Evolutionary conservation across 1,140 invertebrate genomes (phyloP).

Genomic region (Pissodes strobi): DNA sequence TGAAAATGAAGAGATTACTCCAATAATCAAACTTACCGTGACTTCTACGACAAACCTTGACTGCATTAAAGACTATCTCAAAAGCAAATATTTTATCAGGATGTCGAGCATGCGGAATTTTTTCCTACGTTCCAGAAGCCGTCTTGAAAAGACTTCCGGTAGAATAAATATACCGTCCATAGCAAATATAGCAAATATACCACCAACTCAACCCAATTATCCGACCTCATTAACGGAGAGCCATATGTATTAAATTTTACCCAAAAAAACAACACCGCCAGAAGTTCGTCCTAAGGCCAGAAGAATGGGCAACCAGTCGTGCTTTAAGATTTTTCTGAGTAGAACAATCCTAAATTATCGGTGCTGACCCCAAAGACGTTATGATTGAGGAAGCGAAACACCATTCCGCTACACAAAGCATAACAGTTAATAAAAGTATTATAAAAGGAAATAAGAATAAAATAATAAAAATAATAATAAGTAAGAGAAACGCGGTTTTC

Average conservation of each 20-base stretch:
- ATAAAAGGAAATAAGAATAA: too few species aligned
- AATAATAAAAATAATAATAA: too few species aligned
- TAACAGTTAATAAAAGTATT: too few species aligned
- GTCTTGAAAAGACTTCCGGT: neutral
- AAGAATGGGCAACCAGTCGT: neutral
- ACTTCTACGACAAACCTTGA: neutral
- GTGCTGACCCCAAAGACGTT: too few species aligned
- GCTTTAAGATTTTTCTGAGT: neutral
- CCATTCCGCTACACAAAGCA: too few species aligned
- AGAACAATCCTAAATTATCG: neutral
- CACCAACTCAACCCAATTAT: neutral
- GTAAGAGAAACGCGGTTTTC: too few species aligned
- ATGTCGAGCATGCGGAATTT: neutral
- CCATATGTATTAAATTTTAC: neutral
- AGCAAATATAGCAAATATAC: too few species aligned
- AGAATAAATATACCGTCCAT: neutral
- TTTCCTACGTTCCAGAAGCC: neutral
- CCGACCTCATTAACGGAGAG: neutral
- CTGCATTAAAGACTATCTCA: neutral
- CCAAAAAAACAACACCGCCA: neutral
- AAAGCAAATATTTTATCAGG: neutral
- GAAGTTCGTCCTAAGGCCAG: neutral
- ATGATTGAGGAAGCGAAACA: too few species aligned
- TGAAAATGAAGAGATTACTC: conserved; percentile 1
- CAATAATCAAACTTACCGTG: conserved; percentile 7